phyloP scores from a whole-genome alignment of 2,113 vertebrate genomes.

The Ictidomys tridecemlineatus region DNA sequence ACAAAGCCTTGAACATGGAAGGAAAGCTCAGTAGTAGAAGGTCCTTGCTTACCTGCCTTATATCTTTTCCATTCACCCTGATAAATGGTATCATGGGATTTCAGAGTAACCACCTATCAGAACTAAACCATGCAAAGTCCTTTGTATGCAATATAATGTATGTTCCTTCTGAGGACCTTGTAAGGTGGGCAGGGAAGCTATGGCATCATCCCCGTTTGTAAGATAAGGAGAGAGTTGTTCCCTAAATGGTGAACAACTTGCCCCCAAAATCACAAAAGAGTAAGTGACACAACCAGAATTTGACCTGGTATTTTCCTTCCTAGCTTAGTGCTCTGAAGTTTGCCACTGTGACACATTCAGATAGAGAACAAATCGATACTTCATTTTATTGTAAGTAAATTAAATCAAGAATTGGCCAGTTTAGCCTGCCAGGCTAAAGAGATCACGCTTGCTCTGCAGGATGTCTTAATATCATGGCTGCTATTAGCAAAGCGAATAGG shows the following conservation, averaged over 20 bases:
- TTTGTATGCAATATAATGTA: neutral
- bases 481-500: neutral
- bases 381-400: slow-evolving; percentile 9
- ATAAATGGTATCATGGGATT: neutral
- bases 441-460: neutral
- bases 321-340: neutral
- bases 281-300: neutral
- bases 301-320: neutral
- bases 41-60: neutral
- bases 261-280: neutral
- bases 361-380: neutral
- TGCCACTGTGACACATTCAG: neutral
- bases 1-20: neutral
- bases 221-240: neutral
- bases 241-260: neutral
- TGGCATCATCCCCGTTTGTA: neutral
- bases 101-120: neutral
- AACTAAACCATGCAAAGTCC: neutral
- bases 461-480: neutral
- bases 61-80: neutral
- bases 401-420: neutral
- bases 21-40: neutral
- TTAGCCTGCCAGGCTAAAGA: neutral
- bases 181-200: neutral
- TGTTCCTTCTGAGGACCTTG: neutral